Base-by-base conservation (phyloP, 2,797 vertebrate species). In the Pseudopleuronectes americanus region DNA sequence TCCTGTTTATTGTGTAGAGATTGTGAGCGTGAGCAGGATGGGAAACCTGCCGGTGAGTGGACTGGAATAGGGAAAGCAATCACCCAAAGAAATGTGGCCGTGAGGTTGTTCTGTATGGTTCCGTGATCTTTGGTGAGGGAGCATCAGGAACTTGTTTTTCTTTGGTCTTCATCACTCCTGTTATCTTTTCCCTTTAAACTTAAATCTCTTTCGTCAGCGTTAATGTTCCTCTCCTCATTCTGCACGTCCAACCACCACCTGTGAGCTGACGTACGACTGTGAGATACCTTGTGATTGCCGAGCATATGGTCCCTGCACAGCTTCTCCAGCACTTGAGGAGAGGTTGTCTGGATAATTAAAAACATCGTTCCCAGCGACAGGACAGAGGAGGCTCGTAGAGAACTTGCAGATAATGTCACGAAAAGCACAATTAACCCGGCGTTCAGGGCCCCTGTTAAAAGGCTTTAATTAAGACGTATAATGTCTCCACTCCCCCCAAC, bases 301-400 rank as follows among this genome's bases (percentile, higher is more conserved):
- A 78, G 70, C 87, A 74, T 73, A 81, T 68, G 81, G 73, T 56
- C 31, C 28, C 41, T 41, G 41, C 13, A 31, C 1, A 0, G 8
- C 47, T 58, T 26, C 64, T 49, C 49, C 23, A 28, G 17, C 61
- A 54, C 71, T 79, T 71, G 78, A 75, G 71, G 73, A 67, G 68
- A 74, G 68, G 69, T 72, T 80, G 74, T 64, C 58, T 53, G 69
- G 68, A 77, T 88, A 83, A 90, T 87, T 90, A 91, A 81, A 81
- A 85, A 71, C 62, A 36, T 9, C 3, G n/a, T 81, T 81, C 64
- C 56, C 60, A 62, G 21, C 73, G 4, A 54, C 0, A 2, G 68
- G 71, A 57, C 71, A 16, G 72, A 84, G 79, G 74, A 80, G 16
- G 16, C 12, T 51, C n/a, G 0, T 51, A 68, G 45, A 71, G 23